These are phyloP conservation scores for Oceanodroma tethys DNA, from an alignment of 2,113 vertebrate species.

Conservation along the genomic window DNA sequence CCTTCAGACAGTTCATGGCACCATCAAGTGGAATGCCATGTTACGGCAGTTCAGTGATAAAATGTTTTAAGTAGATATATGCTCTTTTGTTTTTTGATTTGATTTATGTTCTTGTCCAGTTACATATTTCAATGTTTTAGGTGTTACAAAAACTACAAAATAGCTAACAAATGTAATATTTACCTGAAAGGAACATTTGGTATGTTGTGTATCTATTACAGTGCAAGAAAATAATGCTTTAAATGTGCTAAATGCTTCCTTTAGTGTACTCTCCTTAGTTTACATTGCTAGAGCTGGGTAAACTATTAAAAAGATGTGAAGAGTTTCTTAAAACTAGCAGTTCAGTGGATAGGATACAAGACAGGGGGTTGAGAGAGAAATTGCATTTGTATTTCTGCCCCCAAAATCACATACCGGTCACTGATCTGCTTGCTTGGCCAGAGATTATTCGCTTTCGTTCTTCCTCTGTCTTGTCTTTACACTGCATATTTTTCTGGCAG, in stretches of 20 bases:
- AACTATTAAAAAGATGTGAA: background rate
- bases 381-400: background rate
- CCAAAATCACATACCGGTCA: too few relatives aligned
- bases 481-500: background rate
- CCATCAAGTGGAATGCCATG: background rate
- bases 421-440: background rate
- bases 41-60: background rate
- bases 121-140: background rate
- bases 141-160: background rate
- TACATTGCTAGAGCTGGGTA: background rate
- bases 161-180: background rate
- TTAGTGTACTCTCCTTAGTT: background rate
- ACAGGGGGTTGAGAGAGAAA: background rate
- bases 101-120: background rate
- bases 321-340: background rate
- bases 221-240: background rate
- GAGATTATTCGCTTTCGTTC: background rate
- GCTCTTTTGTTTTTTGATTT: background rate
- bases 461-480: background rate
- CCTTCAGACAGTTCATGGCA: background rate
- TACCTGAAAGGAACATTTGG: background rate
- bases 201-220: fast-evolving
- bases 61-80: background rate
- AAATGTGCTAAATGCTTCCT: background rate
- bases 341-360: background rate